Base-by-base conservation (phyloP, 2,113 vertebrate genomes). In the Seriola aureovittata region DNA sequence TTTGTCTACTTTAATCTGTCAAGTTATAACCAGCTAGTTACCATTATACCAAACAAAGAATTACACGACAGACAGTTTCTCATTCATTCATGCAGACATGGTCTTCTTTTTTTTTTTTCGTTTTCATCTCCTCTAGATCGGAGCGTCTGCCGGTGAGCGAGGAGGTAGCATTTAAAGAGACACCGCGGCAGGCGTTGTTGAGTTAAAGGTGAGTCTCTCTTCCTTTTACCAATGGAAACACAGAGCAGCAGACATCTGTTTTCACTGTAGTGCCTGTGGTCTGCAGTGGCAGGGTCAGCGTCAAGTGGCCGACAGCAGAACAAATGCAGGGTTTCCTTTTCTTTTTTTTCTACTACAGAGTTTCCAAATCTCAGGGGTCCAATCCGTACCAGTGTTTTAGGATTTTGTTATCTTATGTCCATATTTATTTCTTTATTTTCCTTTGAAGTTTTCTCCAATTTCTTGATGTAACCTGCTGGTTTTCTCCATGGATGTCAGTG, bases 201-300 rank as follows among this genome's bases (percentile, higher is more conserved):
- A 92, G 29, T n/a, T 80, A 88, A 94, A 93, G 93, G 91, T 94
- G 64, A 90, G 89, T 88, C 65, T 42, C 25, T 85, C 10, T 82
- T 88, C 62, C 63, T 44, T 84, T 34, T 57, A 64, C 73, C 55
- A 21, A n/a, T 50, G 3, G 6, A 21, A 19, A 50, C 48, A n/a
- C 17, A 52, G 12, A 52, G 3, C 64, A 25, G 1, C 23, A 9
- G 86, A 58, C 34, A 67, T 73, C 55, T 75, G 32, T 25, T 52
- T 77, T 63, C 36, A 71, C 70, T 78, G 71, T 88, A 91, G 90
- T 88, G 83, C 69, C 86, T 85, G 23, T 65, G 70, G 71, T 88
- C 73, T 16, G 46, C 46, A 46, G 13, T 4, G 7, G 7, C 4
- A 50, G 48, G 48, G 62, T 76, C 67, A 79, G 4, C 40, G 44